phyloP scores from a whole-genome alignment of 2,888 invertebrate genomes.

The Sisyra nigra region DNA sequence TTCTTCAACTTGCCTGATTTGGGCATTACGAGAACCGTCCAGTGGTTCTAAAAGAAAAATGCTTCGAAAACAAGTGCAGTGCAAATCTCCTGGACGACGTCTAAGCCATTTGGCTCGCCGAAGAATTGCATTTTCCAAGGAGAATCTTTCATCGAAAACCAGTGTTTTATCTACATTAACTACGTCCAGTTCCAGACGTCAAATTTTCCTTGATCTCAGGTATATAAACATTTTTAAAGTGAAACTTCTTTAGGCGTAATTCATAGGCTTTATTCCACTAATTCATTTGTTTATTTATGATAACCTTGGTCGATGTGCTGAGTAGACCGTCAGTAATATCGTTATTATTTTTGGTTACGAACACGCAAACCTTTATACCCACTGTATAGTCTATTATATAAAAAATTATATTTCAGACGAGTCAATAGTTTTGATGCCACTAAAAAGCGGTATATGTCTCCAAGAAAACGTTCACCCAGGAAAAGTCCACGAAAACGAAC shows the following conservation, averaged over 20 bases:
- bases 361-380: too few relatives aligned
- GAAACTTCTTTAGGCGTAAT: too few relatives aligned
- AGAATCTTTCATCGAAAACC: slow-evolving; percentile 32
- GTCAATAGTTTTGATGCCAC: slow-evolving; percentile 17
- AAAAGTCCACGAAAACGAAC: slow-evolving; percentile 34
- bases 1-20: slow-evolving; percentile 45
- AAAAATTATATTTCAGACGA: not conserved
- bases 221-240: slow-evolving; percentile 23
- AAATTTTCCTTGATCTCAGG: slow-evolving; percentile 50
- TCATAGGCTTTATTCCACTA: too few relatives aligned
- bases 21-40: slow-evolving; percentile 38
- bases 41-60: slow-evolving; percentile 45
- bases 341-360: too few relatives aligned
- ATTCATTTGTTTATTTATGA: too few relatives aligned
- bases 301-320: too few relatives aligned
- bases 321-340: too few relatives aligned
- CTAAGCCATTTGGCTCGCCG: slow-evolving; percentile 62
- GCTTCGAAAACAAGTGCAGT: slow-evolving; percentile 27
- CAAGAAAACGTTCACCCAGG: slow-evolving; percentile 19
- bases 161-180: slow-evolving; percentile 31
- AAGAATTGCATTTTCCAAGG: slow-evolving; percentile 59
- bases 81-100: slow-evolving; percentile 56
- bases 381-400: not conserved
- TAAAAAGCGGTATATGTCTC: slow-evolving; percentile 29
- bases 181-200: slow-evolving; percentile 29